phyloP scores from a whole-genome alignment of 2,888 invertebrate species.

The Leucoptera coffeella region DNA sequence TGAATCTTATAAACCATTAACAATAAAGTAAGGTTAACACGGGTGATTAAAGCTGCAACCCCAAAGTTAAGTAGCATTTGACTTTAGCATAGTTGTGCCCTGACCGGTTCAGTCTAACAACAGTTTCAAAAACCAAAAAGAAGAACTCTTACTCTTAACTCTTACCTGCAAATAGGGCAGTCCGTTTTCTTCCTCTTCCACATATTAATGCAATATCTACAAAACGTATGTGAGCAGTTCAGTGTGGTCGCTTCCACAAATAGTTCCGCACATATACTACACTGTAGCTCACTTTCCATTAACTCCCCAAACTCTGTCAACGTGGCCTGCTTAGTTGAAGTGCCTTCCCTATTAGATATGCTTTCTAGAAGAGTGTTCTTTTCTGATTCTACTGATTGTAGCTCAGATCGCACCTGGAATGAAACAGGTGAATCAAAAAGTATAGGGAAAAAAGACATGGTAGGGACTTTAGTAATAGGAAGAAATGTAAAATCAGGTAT shows the following conservation, averaged over 20 bases:
- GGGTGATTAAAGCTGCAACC: too few relatives aligned
- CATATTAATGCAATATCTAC: constrained; percentile 60
- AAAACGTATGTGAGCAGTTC: constrained; percentile 71
- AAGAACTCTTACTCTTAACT: too few relatives aligned
- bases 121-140: too few relatives aligned
- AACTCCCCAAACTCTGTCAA: constrained; percentile 42
- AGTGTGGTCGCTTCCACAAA: constrained; percentile 64
- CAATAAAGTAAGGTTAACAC: too few relatives aligned
- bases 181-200: constrained; percentile 66
- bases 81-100: too few relatives aligned
- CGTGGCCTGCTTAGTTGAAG: constrained; percentile 15
- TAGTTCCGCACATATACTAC: constrained; percentile 69
- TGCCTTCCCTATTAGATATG: constrained; percentile 9
- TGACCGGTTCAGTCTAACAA: too few relatives aligned
- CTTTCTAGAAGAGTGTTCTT: constrained; percentile 21
- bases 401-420: constrained; percentile 23
- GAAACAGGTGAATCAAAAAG: too few relatives aligned
- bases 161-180: constrained; percentile 69
- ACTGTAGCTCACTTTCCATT: constrained; percentile 66
- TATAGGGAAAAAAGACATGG: too few relatives aligned
- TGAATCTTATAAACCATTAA: too few relatives aligned
- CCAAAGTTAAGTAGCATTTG: too few relatives aligned
- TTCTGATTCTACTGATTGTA: constrained; percentile 21
- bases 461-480: too few relatives aligned
- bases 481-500: too few relatives aligned